These are phyloP conservation scores for Mallotus villosus DNA, from an alignment of 2,797 vertebrate species.

Conservation along the genomic window DNA sequence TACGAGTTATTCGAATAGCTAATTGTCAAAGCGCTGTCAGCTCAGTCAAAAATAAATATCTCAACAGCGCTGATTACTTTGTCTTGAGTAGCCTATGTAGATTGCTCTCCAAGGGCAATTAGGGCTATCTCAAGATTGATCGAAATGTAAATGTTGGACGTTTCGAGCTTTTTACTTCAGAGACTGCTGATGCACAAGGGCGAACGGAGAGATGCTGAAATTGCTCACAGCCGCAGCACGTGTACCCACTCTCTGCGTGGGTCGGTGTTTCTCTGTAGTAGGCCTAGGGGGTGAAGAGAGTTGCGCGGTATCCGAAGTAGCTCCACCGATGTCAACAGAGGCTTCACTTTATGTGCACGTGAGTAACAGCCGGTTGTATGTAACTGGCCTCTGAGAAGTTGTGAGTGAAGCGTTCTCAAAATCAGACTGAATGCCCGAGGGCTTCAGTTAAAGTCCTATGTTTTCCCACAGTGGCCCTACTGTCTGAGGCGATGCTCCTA, in stretches of 20 bases:
- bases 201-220: neutral
- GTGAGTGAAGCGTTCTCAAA: neutral
- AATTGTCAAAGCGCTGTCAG: neutral
- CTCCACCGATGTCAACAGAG: conserved; percentile 31
- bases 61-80: neutral
- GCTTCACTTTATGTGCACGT: conserved; percentile 81
- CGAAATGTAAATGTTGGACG: neutral
- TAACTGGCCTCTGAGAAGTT: neutral
- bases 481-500: conserved; percentile 90
- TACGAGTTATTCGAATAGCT: neutral
- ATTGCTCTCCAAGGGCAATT: neutral
- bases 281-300: neutral
- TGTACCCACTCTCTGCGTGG: neutral
- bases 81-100: neutral
- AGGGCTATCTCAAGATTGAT: neutral
- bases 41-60: too few species aligned
- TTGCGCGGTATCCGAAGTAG: neutral
- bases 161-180: neutral
- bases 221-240: neutral
- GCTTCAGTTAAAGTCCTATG: neutral
- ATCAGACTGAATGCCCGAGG: neutral
- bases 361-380: conserved; percentile 44
- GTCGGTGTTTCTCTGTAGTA: conserved; percentile 22
- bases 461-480: conserved; percentile 86
- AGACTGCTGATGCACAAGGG: neutral